Conservation (phyloP, 2,888 invertebrate genomes). For the Synergus laeviventris region DNA sequence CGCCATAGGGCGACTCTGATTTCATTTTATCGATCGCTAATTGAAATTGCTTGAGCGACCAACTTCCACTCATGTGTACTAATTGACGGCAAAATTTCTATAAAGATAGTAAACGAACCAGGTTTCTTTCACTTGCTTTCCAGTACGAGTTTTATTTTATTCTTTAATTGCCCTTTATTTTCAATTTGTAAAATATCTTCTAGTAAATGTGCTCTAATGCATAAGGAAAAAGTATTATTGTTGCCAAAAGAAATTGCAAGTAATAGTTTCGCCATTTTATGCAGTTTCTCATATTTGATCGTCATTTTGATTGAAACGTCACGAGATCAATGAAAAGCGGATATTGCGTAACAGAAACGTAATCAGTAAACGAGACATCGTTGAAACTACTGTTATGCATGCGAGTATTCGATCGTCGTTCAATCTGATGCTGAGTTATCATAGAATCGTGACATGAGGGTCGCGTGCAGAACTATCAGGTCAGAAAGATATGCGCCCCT, state of each 20-base stretch:
- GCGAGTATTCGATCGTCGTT: constrained; percentile 46
- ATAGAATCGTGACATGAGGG: constrained; percentile 26
- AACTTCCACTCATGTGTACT: constrained; percentile 8
- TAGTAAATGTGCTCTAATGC: not conserved
- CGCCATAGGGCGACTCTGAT: not conserved
- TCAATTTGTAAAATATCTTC: not conserved
- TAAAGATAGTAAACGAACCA: not conserved
- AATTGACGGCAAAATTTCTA: constrained; percentile 20
- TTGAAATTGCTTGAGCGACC: constrained; percentile 16
- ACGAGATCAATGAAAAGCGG: constrained; percentile 40
- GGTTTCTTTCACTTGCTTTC: not conserved
- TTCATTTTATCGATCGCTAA: constrained; percentile 33
- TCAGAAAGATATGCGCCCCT: not conserved
- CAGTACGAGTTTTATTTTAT: not conserved
- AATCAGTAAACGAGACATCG: constrained; percentile 43
- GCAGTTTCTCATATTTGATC: constrained; percentile 19
- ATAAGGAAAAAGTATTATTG: not conserved
- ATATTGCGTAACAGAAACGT: constrained; percentile 45
- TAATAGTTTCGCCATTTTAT: constrained; percentile 16
- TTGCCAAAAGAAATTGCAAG: not conserved
- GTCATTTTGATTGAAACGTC: constrained; percentile 44
- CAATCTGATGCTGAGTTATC: constrained; percentile 44
- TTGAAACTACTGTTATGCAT: constrained; percentile 42
- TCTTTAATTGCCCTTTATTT: not conserved
- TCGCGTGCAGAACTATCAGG: constrained; percentile 10